Percentiles rank a stretch among this genome's conserved stretches.
These are phyloP conservation scores for Echeneis naucrates DNA, from an alignment of 2,797 vertebrate species.

Conservation along the genomic window DNA sequence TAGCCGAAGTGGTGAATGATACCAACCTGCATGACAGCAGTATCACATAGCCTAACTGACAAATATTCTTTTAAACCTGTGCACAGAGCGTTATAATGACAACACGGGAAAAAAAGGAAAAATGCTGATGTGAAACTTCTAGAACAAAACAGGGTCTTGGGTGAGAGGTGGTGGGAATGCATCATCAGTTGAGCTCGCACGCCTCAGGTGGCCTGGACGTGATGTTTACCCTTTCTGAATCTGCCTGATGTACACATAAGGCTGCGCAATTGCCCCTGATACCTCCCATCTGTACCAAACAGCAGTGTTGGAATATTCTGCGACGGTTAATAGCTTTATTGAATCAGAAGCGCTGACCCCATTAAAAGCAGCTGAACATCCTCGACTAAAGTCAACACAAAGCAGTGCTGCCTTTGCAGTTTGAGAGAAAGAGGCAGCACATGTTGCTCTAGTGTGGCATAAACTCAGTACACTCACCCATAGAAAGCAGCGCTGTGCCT, in stretches of 20 bases:
- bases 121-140: conserved; percentile 61
- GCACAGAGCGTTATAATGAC: conserved; percentile 30
- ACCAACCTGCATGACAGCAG: conserved; percentile 64
- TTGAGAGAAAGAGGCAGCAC: conserved; percentile 40
- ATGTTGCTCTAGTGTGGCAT: conserved; percentile 65
- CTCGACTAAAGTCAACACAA: conserved; percentile 79
- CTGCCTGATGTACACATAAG: conserved; percentile 28
- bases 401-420: conserved; percentile 74
- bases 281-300: conserved; percentile 33
- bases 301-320: conserved; percentile 70
- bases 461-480: conserved; percentile 57
- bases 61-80: conserved; percentile 28
- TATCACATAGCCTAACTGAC: conserved; percentile 66
- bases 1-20: conserved; percentile 43
- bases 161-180: conserved; percentile 62
- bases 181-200: conserved; percentile 50
- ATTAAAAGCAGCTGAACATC: conserved; percentile 82
- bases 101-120: conserved; percentile 54
- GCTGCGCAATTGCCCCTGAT: conserved; percentile 59
- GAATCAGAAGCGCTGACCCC: conserved; percentile 82
- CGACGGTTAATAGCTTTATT: conserved; percentile 79
- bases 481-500: conserved; percentile 43
- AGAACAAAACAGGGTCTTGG: conserved; percentile 36
- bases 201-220: background rate
- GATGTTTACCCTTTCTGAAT: conserved; percentile 39